These are phyloP conservation scores for Athalia cordata DNA, from an alignment of 2,888 invertebrate species.

Conservation along the genomic window DNA sequence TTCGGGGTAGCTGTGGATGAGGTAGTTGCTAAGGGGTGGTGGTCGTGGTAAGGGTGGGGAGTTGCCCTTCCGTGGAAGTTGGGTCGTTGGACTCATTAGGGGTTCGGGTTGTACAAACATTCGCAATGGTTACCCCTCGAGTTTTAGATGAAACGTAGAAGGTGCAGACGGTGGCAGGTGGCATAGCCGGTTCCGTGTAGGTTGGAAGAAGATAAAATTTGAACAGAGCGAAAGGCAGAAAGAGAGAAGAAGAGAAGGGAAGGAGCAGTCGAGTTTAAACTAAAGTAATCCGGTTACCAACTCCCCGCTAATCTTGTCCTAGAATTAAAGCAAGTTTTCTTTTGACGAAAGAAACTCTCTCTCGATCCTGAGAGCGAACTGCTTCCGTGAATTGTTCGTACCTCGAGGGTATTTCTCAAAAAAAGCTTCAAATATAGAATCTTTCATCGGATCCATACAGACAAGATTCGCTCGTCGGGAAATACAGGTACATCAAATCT, in stretches of 20 bases:
- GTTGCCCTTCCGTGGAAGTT: slow-evolving; percentile 31
- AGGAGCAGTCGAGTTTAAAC: slow-evolving; percentile 55
- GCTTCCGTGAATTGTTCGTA: no score
- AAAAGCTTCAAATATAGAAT: background rate
- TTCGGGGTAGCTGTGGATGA: background rate
- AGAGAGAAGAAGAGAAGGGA: slow-evolving; percentile 46
- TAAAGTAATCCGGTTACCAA: slow-evolving; percentile 59
- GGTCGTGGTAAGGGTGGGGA: background rate
- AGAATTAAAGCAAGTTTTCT: slow-evolving; percentile 60
- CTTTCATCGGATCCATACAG: no score
- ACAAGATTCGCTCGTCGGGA: no score
- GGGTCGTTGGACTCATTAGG: slow-evolving; percentile 46
- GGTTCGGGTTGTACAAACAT: slow-evolving; percentile 47
- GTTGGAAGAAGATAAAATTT: background rate
- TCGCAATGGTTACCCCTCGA: slow-evolving; percentile 44
- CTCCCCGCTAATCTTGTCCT: slow-evolving; percentile 58
- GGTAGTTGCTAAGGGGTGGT: background rate
- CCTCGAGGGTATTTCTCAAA: background rate
- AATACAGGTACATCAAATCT: no score
- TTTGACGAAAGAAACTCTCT: slow-evolving; percentile 46
- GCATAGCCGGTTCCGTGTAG: background rate
- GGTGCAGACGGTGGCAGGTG: slow-evolving; percentile 14
- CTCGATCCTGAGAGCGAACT: background rate
- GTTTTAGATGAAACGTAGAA: slow-evolving; percentile 20
- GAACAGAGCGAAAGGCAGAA: slow-evolving; percentile 29